These are phyloP conservation scores for Temnothorax longispinosus DNA, from an alignment of 1,140 invertebrate genomes.

Conservation along the genomic window DNA sequence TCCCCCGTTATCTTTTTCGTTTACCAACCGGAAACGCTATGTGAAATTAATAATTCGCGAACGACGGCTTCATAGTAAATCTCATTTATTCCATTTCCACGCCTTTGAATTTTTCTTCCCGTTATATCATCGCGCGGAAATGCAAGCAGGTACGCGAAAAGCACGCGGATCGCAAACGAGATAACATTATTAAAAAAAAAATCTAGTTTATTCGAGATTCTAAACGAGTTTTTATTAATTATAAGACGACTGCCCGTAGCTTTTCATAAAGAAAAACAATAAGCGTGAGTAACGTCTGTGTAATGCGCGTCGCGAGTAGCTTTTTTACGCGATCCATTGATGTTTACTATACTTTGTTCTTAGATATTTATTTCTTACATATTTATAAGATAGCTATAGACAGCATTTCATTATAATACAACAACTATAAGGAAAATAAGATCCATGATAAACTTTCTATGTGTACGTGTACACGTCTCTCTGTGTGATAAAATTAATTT, in stretches of 20 bases:
- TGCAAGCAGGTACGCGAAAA: constrained; percentile 4
- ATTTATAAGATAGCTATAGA: background rate
- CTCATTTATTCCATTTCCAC: constrained; percentile 42
- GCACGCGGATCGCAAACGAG: constrained; percentile 8
- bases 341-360: background rate
- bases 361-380: background rate
- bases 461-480: background rate
- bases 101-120: constrained; percentile 21
- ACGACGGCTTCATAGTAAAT: constrained; percentile 38
- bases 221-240: constrained; percentile 40
- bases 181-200: constrained; percentile 9
- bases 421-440: too few relatives aligned
- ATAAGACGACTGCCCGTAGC: background rate
- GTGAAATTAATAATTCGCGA: constrained; percentile 52
- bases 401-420: too few relatives aligned
- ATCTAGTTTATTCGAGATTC: constrained; percentile 12
- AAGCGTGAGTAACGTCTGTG: background rate
- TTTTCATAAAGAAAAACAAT: constrained; percentile 10
- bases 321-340: background rate
- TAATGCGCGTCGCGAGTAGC: background rate
- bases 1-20: background rate
- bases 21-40: constrained; percentile 33
- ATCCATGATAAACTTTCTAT: background rate
- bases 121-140: background rate
- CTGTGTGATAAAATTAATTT: constrained; percentile 12